Evolutionary conservation across 53 echinoderm and acorn worm genomes (phyloP), one percentile per base, ranked within the genome.

Genomic region (Pentamera pediparva): DNA sequence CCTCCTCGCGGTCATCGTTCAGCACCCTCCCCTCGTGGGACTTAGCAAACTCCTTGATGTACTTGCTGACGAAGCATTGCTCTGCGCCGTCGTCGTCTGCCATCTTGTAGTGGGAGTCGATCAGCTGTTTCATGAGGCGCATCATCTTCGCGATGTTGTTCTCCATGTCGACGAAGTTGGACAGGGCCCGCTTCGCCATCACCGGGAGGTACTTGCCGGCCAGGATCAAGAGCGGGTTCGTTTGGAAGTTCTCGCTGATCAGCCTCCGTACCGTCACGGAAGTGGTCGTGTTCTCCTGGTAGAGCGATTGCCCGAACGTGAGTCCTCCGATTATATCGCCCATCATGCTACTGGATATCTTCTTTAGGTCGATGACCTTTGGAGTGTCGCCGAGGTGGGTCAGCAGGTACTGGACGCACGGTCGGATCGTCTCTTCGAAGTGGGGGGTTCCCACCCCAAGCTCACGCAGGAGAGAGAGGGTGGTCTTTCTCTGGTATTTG

Each of bases 301-400:
- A 67, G 7, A 67, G 18, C 17, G 39, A 27, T 26, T 72, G 52
- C 19, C 73, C 73, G 54, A 72, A 72, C 11, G 35, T 72, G 12
- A 72, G 31, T 35, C 52, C 55, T 24, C 73, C 73, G 6, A 72
- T 72, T 7, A 67, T 43, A 17, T 67, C 41, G 18, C 13, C 45
- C 12, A 41, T 4, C 11, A 47, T 39, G 11, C 4, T 6, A 67
- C 43, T 43, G 26, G 27, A 41, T 40, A 67, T 5, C 9, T 67
- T 43, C 18, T 15, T 25, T 11, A 67, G 10, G 27, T 67, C 29
- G 24, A 67, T 21, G 18, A 11, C 27, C 18, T 31, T 39, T 22
- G 67, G 25, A 28, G 27, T 37, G 20, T 47, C 67, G n/a, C 25
- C 40, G 17, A 67, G 21, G 30, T 25, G 9, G 11, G 24, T 26